Base-by-base conservation (phyloP, 2,888 invertebrate genomes). In the Trichogramma evanescens region DNA sequence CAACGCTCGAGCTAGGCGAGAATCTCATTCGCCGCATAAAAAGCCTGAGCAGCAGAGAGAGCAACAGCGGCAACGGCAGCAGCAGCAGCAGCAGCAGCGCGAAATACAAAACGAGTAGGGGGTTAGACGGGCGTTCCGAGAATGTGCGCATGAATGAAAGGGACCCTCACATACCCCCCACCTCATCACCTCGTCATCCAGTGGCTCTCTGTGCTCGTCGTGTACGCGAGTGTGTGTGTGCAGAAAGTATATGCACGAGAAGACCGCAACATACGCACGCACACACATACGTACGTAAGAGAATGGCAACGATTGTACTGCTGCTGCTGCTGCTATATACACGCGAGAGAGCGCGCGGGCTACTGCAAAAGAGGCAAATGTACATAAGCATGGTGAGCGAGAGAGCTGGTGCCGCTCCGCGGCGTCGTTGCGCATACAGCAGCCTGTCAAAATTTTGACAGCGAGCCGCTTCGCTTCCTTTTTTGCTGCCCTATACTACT, bases 61-160 rank as follows among this genome's bases (percentile, higher is more conserved):
- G 45, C n/a, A n/a, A n/a, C 45, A 45, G 45, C 45, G 4, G 45
- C 3, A 4, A 10, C 4, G 6, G 26, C 26, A 26, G 26, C 38
- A 38, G 50, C 39, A 38, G 3, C 40, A 40, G 5, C 38, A 5
- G 41, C 9, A 38, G 43, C 44, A 6, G 44, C 48, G 5, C 48
- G 13, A 13, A n/a, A n/a, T 13, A 13, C 48, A 13, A 9, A 7
- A 44, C 44, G 9, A 7, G 9, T 44, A 44, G 7, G 9, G 8
- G 44, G 44, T 8, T 7, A 48, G 48, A 48, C 65, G 62, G 54
- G 67, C 67, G 65, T 74, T 73, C 74, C 66, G 69, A 65, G 74
- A 74, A 74, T 69, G 68, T 69, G 70, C 67, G 71, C 68, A 72
- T 73, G 73, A 73, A 74, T 74, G 74, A 74, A 74, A 70, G 70